Conservation (phyloP, 2,113 vertebrate genomes). For the Rousettus leschenaultii region DNA sequence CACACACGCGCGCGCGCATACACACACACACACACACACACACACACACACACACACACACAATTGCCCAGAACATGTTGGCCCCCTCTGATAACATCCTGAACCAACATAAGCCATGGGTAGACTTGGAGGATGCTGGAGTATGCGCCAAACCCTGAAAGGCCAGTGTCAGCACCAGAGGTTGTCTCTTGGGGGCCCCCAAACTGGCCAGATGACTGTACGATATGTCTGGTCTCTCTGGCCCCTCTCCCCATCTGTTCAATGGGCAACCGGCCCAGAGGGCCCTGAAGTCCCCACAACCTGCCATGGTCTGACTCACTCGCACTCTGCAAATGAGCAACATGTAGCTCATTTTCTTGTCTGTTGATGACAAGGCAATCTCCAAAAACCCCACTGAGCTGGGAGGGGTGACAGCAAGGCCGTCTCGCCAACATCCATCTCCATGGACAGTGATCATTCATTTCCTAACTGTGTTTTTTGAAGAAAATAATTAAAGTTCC, state of each 20-base stretch:
- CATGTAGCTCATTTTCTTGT: background rate
- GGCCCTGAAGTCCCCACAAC: background rate
- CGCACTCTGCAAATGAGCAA: background rate
- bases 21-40: background rate
- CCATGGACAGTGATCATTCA: background rate
- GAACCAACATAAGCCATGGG: background rate
- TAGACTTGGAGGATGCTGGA: background rate
- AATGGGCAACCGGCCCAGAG: background rate
- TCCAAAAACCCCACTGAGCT: background rate
- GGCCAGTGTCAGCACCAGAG: background rate
- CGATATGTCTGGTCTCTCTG: fast-evolving
- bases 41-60: background rate
- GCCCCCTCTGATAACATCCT: background rate
- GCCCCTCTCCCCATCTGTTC: background rate
- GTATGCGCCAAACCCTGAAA: background rate
- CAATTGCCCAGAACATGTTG: background rate
- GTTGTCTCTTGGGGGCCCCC: background rate
- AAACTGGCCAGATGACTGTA: background rate
- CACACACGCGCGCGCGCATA: too few species aligned
- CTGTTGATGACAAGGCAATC: background rate
- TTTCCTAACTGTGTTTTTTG: slow-evolving; percentile 49
- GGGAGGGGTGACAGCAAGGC: background rate
- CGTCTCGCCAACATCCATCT: background rate
- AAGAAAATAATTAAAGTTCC: slow-evolving; percentile 52
- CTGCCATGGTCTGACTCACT: background rate